Evolutionary conservation across 2,888 invertebrate species (phyloP).

Genomic region (Fissipunctia ypsillon): DNA sequence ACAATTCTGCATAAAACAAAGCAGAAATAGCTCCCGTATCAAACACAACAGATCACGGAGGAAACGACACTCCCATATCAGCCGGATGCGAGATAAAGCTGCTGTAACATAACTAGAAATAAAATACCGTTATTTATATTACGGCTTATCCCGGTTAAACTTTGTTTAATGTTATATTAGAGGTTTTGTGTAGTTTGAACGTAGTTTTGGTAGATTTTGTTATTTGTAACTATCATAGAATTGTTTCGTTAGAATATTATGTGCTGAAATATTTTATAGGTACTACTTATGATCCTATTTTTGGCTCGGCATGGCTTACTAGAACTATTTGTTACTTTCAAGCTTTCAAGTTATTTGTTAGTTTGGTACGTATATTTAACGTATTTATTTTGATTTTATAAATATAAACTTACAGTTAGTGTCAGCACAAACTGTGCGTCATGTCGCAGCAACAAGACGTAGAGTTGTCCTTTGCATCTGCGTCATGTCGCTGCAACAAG

Average conservation of each 20-base stretch:
- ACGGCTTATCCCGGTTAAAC: slow-evolving; percentile 47
- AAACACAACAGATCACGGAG: slow-evolving; percentile 54
- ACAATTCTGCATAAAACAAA: slow-evolving; percentile 27
- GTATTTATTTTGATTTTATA: no score
- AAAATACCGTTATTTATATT: slow-evolving; percentile 39
- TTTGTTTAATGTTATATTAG: slow-evolving; percentile 23
- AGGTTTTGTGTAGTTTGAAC: slow-evolving; percentile 6
- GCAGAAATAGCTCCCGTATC: slow-evolving; percentile 16
- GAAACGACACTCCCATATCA: slow-evolving; percentile 75
- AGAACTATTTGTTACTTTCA: background rate
- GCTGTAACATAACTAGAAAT: slow-evolving; percentile 41
- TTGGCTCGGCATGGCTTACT: background rate
- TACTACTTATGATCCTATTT: background rate
- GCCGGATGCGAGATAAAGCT: slow-evolving; percentile 74
- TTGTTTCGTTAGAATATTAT: background rate
- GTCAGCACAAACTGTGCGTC: background rate
- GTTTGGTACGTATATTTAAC: no score
- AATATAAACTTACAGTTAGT: no score
- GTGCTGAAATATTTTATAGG: background rate
- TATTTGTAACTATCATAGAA: slow-evolving; percentile 7
- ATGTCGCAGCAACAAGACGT: no score
- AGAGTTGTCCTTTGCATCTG: no score
- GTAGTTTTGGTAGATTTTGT: background rate
- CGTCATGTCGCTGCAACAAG: no score
- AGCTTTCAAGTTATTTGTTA: no score